Conservation (phyloP, 2,888 invertebrate genomes). For the Leptarthrus brevirostris region DNA sequence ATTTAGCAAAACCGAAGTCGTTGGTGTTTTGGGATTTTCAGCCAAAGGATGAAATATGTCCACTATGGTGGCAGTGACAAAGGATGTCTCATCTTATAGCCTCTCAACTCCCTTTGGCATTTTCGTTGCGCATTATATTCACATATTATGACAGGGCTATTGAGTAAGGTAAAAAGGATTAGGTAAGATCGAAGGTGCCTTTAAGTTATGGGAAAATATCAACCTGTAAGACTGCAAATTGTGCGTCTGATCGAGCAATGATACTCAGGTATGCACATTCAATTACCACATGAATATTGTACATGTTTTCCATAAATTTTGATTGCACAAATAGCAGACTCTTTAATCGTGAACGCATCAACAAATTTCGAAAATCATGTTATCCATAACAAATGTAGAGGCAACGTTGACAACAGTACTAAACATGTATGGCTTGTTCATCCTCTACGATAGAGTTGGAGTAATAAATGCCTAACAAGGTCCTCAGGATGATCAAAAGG, state of each 20-base stretch:
- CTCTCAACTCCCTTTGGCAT: background rate
- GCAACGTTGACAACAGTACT: slow-evolving; percentile 39
- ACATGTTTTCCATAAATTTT: slow-evolving; percentile 7
- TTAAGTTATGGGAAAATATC: background rate
- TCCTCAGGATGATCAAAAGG: slow-evolving; percentile 38
- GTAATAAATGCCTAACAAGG: slow-evolving; percentile 47
- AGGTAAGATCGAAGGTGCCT: background rate
- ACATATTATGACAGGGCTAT: background rate
- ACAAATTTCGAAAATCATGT: slow-evolving; percentile 46
- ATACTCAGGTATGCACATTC: slow-evolving; percentile 13
- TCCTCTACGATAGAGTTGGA: slow-evolving; percentile 1
- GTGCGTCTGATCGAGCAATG: background rate
- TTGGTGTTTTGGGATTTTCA: background rate
- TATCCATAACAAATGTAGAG: slow-evolving; percentile 39
- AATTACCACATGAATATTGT: background rate
- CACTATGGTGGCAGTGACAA: background rate
- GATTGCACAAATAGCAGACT: background rate
- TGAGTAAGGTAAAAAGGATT: slow-evolving; percentile 5
- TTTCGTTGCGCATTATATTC: background rate
- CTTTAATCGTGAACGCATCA: slow-evolving; percentile 29
- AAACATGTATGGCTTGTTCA: slow-evolving; percentile 14
- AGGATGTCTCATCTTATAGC: background rate
- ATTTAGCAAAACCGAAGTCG: background rate
- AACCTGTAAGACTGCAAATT: background rate
- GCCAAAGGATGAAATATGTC: background rate